A percentile compares a stretch with the other conserved stretches of the same genome.
Evolutionary conservation across 2,113 vertebrate genomes (phyloP).

Genomic region (Pelvicachromis taeniatus): DNA sequence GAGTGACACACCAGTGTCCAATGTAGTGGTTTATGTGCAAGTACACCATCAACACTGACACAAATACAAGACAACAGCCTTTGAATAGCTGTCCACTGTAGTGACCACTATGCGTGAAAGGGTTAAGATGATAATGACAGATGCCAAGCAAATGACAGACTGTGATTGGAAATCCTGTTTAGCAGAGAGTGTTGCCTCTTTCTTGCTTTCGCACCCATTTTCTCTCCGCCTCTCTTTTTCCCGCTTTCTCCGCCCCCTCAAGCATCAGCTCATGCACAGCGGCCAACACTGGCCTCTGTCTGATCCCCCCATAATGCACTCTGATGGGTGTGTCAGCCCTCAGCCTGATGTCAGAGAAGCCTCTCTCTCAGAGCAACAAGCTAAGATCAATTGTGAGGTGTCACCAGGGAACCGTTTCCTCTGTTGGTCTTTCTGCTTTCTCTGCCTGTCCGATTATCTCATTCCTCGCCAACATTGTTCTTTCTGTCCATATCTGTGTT

Average conservation of each 20-base stretch:
- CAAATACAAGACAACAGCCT: too few species aligned
- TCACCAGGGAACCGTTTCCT: conserved; percentile 29
- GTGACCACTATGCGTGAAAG: too few species aligned
- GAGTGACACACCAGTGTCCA: too few species aligned
- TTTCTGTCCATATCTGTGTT: neutral
- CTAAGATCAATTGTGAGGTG: conserved; percentile 39
- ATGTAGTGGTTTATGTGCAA: too few species aligned
- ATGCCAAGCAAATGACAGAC: conserved; percentile 9
- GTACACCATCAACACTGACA: too few species aligned
- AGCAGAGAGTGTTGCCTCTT: neutral
- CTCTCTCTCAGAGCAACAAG: conserved; percentile 43
- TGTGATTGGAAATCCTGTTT: conserved; percentile 44
- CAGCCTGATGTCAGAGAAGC: conserved; percentile 45
- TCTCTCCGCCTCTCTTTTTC: neutral
- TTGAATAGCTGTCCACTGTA: too few species aligned
- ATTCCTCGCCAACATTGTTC: neutral
- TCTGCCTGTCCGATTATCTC: conserved; percentile 27
- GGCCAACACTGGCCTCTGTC: conserved; percentile 39
- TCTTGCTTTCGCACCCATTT: neutral
- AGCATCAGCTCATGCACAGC: conserved; percentile 2
- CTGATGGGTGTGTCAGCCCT: conserved; percentile 53
- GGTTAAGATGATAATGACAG: neutral
- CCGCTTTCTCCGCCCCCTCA: neutral
- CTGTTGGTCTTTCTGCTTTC: conserved; percentile 5
- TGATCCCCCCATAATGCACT: conserved; percentile 62